Percentiles rank a stretch among this genome's conserved stretches.
These are phyloP conservation scores for Nasonia oneida DNA, from an alignment of 2,888 invertebrate genomes.

Conservation along the genomic window DNA sequence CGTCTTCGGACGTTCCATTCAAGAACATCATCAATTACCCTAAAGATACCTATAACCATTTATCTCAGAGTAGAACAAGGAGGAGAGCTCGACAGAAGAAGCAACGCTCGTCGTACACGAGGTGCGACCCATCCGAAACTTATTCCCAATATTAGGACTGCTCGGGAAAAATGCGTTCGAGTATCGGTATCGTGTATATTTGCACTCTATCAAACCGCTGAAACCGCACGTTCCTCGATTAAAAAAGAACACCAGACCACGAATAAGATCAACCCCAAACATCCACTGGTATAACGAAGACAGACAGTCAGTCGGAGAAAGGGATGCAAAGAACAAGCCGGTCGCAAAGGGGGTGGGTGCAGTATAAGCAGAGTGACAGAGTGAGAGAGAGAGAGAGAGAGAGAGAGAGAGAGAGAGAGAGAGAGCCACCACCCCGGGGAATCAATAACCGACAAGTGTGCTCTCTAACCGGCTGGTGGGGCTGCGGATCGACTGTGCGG, in stretches of 20 bases:
- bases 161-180: neutral
- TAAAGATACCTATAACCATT: neutral
- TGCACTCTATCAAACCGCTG: neutral
- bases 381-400: neutral
- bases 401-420: constrained; percentile 5
- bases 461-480: constrained; percentile 68
- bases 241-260: neutral
- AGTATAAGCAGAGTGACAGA: neutral
- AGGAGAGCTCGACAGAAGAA: neutral
- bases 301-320: constrained; percentile 14
- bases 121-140: neutral
- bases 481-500: constrained; percentile 40
- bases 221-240: neutral
- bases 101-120: neutral
- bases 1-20: neutral
- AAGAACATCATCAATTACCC: constrained; percentile 1
- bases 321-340: constrained; percentile 32
- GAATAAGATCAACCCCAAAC: neutral
- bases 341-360: neutral
- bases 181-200: neutral
- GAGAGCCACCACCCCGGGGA: constrained; percentile 73
- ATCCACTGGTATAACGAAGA: neutral
- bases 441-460: constrained; percentile 78
- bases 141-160: neutral
- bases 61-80: neutral